These are phyloP conservation scores for Caenorhabditis zanzibari DNA, from an alignment of 2,888 invertebrate species.

Conservation along the genomic window DNA sequence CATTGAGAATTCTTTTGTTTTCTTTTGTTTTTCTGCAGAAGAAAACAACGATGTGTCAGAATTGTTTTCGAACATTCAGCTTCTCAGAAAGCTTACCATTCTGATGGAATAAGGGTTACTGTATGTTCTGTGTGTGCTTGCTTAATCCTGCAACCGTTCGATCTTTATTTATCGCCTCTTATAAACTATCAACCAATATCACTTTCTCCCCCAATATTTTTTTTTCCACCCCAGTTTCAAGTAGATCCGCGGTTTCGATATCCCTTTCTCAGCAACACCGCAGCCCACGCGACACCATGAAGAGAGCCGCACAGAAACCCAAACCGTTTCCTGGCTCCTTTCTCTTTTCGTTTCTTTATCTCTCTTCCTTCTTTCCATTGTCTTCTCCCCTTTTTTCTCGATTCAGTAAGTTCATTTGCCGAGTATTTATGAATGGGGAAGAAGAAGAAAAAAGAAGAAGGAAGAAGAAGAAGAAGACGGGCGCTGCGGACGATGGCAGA, in stretches of 20 bases:
- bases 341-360: constrained; percentile 8
- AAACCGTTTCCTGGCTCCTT: constrained; percentile 45
- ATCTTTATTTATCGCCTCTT: constrained; percentile 44
- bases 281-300: constrained; percentile 53
- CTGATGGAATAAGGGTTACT: no score
- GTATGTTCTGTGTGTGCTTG: no score
- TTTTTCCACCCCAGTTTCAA: constrained; percentile 49
- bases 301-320: constrained; percentile 33
- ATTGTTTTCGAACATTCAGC: no score
- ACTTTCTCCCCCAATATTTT: background rate
- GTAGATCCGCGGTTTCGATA: constrained; percentile 33
- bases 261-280: constrained; percentile 20
- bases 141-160: constrained; percentile 23
- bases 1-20: no score
- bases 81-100: no score
- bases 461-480: constrained; percentile 34
- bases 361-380: constrained; percentile 9
- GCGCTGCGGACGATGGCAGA: constrained; percentile 48
- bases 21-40: background rate
- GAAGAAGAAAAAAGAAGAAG: constrained; percentile 7
- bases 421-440: constrained; percentile 62
- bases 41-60: background rate
- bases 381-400: constrained; percentile 37
- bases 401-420: constrained; percentile 63
- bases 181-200: constrained; percentile 44